A percentile compares a stretch with the other conserved stretches of the same genome.
phyloP scores from a whole-genome alignment of 2,888 invertebrate species.

The Coremacera marginata region DNA sequence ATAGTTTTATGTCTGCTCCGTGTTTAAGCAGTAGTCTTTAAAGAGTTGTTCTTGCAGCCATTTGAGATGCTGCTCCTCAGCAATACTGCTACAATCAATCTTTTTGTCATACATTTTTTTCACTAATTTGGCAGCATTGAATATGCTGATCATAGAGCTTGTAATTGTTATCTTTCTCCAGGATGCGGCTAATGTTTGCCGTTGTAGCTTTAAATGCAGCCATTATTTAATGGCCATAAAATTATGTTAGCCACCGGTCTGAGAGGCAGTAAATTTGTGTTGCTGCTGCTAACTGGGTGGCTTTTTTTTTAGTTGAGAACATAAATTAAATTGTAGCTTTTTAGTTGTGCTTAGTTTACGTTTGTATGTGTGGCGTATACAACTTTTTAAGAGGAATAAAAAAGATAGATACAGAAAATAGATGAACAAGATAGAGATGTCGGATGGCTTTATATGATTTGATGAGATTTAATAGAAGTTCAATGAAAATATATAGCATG shows the following conservation, averaged over 20 bases:
- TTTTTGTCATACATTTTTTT: neutral
- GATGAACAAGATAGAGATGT: no score
- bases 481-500: no score
- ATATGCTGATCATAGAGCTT: neutral
- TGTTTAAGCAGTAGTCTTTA: no score
- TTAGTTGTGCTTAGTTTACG: neutral
- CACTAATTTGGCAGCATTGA: conserved; percentile 5
- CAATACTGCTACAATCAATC: neutral
- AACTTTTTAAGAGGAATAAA: no score
- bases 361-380: neutral
- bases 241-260: no score
- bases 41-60: neutral
- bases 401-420: no score
- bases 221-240: no score
- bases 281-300: neutral
- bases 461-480: no score
- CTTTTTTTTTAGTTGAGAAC: no score
- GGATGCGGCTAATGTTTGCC: neutral
- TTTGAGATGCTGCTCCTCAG: neutral
- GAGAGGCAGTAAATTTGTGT: neutral
- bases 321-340: neutral
- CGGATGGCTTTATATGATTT: no score
- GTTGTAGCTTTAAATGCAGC: neutral
- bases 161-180: neutral
- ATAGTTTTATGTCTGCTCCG: neutral